Base-by-base conservation (phyloP, 2,888 invertebrate species). In the Aromia moschata region DNA sequence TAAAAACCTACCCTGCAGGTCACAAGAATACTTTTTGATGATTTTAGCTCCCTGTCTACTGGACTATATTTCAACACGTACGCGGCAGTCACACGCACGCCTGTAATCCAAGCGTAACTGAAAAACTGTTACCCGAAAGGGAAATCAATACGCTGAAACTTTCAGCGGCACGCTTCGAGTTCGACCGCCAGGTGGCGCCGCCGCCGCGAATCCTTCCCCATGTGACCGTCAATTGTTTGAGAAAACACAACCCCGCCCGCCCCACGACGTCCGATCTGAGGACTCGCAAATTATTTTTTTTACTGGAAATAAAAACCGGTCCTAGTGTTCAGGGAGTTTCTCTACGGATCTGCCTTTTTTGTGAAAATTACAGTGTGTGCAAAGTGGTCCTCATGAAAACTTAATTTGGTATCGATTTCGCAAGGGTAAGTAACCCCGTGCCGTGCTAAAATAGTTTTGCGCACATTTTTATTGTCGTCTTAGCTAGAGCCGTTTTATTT, bases 241-340 rank as follows among this genome's bases (percentile, higher is more conserved):
- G 59, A 62, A 61, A 60, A 58, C n/a, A n/a, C 62, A 65, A 65
- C 64, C 64, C 64, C 64, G 59, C 64, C 64, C 64, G 64, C 57
- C 41, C 43, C 41, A 44, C 31, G 25, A 49, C 47, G 38, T 46
- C 56, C 37, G 52, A 18, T 46, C 31, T 37, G 20, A 25, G n/a
- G 5, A 16, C n/a, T 1, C n/a, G 36, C 38, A 15, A 18, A 40
- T n/a, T n/a, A n/a, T n/a, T n/a, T n/a, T n/a, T n/a, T n/a, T n/a
- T n/a, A n/a, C n/a, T n/a, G n/a, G n/a, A n/a, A n/a, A n/a, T n/a
- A n/a, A n/a, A n/a, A n/a, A n/a, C n/a, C n/a, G n/a, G n/a, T n/a
- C n/a, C n/a, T n/a, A n/a, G n/a, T n/a, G n/a, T n/a, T n/a, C n/a
- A n/a, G n/a, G n/a, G n/a, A n/a, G n/a, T n/a, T n/a, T n/a, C n/a